Evolutionary conservation across 1,140 invertebrate species (phyloP), one percentile per base, ranked within the genome.

Genomic region (Gonioctena quinquepunctata): DNA sequence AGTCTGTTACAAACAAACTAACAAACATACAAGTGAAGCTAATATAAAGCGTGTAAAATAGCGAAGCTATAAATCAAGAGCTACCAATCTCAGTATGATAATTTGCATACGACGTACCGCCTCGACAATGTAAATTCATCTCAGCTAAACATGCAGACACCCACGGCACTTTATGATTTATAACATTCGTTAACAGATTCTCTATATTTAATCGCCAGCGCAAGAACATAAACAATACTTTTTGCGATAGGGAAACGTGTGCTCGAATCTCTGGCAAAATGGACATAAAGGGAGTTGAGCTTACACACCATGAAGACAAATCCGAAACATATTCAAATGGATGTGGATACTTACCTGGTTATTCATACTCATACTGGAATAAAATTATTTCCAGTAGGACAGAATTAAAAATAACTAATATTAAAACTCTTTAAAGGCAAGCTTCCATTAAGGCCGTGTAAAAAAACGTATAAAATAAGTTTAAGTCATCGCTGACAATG

Each of bases 141-240:
- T n/a, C 59, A 61, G 18, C 59, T 33, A 61, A 16, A 8, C 23
- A 13, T 18, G 16, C 25, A 33, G 16, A 57, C 23, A 61, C 27
- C 59, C 59, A 61, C 27, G 27, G 18, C 59, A 28, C 59, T 16
- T 25, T 61, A 61, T 61, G 59, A 61, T 61, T 61, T 61, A 33
- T 33, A 61, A 61, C 26, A 8, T 61, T 61, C 59, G 59, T 61
- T 61, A 61, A 33, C 26, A 61, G 59, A 28, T 61, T 61, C 28
- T 61, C 59, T 33, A 26, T 61, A 61, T 61, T 42, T 13, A 42
- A 42, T 42, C 16, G 33, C 2, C 33, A 4, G 33, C 3, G 33
- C 11, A 11, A n/a, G 33, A 11, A 42, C 33, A 42, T n/a, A 42
- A 42, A 42, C 13, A 42, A n/a, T 42, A 4, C 16, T 42, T 42